Conservation (phyloP, 2,113 vertebrate genomes). For the Barbus barbus region DNA sequence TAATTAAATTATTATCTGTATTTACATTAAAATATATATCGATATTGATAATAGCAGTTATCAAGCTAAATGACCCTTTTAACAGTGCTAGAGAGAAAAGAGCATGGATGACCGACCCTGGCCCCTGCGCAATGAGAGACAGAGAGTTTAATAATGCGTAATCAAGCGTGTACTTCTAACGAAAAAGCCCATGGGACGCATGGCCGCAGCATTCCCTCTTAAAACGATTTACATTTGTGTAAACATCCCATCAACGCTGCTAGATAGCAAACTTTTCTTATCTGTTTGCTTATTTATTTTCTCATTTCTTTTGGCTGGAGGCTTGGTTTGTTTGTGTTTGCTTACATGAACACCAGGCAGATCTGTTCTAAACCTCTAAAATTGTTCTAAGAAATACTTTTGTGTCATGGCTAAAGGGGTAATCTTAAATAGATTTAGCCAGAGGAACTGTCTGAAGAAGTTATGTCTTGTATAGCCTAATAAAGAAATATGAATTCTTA, state of each 20-base stretch:
- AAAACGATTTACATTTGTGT: conserved; percentile 41
- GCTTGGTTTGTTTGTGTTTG: background rate
- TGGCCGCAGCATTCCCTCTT: background rate
- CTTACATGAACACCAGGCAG: background rate
- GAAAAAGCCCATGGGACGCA: conserved; percentile 16
- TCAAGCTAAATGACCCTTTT: background rate
- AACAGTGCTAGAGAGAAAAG: background rate
- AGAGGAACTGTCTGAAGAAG: background rate
- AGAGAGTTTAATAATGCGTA: conserved; percentile 14
- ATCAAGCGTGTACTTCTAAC: background rate
- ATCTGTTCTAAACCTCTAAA: background rate
- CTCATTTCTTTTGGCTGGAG: background rate
- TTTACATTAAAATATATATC: no score
- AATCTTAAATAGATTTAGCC: background rate
- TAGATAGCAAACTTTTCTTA: conserved; percentile 4
- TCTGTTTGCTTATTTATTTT: conserved; percentile 12
- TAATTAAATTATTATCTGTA: no score
- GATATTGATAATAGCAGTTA: background rate
- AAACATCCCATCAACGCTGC: conserved; percentile 44
- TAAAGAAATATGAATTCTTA: background rate
- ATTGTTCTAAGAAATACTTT: background rate
- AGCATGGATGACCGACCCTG: background rate
- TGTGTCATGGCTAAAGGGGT: background rate
- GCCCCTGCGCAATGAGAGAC: background rate
- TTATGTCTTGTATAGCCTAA: conserved; percentile 7